Conservation (phyloP, 53 echinoderm and acorn worm species). For the Luidia sarsii region DNA sequence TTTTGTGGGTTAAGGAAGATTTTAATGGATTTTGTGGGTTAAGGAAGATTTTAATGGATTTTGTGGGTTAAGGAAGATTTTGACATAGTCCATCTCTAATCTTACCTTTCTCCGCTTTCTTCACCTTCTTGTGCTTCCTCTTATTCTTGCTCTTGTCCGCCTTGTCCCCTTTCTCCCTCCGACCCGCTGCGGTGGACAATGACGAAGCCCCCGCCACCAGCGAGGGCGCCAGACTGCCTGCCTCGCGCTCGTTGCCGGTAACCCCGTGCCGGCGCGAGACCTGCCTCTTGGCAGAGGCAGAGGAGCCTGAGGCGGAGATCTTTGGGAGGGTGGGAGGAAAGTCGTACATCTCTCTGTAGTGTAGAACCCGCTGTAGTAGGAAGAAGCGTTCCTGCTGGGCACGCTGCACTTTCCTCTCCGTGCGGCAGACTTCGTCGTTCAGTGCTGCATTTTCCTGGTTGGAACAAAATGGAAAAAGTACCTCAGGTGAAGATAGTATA, state of each 20-base stretch:
- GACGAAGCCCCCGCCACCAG: no score
- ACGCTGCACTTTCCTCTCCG: conserved; percentile 69
- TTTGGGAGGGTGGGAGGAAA: conserved; percentile 22
- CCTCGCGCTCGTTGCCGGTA: not conserved
- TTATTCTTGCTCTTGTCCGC: conserved; percentile 31
- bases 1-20: no score
- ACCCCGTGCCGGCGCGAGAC: not conserved
- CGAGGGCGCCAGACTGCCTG: not conserved
- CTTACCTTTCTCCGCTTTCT: conserved; percentile 50
- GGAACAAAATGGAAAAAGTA: not conserved
- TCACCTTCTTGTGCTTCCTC: conserved; percentile 56
- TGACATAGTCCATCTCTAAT: no score
- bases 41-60: no score
- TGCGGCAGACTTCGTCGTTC: conserved; percentile 76
- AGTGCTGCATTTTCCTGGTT: conserved; percentile 91
- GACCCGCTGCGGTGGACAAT: not conserved
- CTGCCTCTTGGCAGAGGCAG: not conserved
- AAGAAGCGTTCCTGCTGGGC: conserved; percentile 85
- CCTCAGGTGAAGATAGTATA: no score
- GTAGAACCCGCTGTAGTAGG: conserved; percentile 76
- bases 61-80: no score
- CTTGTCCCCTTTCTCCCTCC: conserved; percentile 11
- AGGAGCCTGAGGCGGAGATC: not conserved
- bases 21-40: no score
- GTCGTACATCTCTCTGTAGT: conserved; percentile 76